Evolutionary conservation across 37 sponge, comb jelly and placozoan species (phyloP).

Genomic region (Chondrosia reniformis): DNA sequence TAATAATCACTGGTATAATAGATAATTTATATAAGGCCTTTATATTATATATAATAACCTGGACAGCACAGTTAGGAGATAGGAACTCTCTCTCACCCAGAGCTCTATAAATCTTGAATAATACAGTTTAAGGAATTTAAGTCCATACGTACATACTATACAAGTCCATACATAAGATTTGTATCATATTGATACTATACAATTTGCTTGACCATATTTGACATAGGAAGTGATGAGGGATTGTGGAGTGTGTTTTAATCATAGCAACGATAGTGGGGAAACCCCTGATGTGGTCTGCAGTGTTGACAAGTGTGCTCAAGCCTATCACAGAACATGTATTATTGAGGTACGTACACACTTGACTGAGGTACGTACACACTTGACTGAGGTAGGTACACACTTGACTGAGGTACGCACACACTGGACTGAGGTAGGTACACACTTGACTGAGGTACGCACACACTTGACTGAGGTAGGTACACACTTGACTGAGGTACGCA

Average conservation of each 20-base stretch:
- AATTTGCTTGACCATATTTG: neutral
- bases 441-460: neutral
- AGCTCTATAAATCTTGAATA: no score
- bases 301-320: conserved; percentile 7
- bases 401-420: neutral
- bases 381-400: neutral
- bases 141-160: no score
- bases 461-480: neutral
- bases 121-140: no score
- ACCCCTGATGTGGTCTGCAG: conserved; percentile 9
- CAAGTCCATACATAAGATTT: no score
- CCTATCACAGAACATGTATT: conserved; percentile 2
- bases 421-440: neutral
- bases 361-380: no score
- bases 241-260: conserved; percentile 9
- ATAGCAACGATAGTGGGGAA: neutral
- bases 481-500: neutral
- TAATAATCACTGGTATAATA: no score
- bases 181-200: no score
- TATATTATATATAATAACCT: neutral
- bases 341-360: neutral
- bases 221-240: conserved; percentile 1
- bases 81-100: no score
- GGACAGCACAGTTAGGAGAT: neutral
- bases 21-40: no score